These are phyloP conservation scores for Theonella swinhoei DNA, from an alignment of 37 sponge, comb jelly and placozoan genomes.

Conservation along the genomic window DNA sequence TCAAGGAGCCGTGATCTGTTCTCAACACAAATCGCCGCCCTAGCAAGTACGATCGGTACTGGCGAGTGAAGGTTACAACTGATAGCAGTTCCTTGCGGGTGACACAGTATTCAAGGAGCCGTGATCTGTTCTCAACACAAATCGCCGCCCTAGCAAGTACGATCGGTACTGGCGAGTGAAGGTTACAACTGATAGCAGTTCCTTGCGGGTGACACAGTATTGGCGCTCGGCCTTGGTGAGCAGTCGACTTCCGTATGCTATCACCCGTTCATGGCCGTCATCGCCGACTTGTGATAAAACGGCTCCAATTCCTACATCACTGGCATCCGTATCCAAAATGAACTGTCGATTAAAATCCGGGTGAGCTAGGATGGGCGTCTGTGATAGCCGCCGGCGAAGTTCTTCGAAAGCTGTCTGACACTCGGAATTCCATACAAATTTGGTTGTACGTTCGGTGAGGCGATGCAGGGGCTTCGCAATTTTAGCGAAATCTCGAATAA, in stretches of 20 bases:
- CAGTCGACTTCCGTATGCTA: constrained; percentile 21
- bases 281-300: constrained; percentile 16
- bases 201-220: no score
- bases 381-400: constrained; percentile 2
- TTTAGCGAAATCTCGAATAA: constrained; percentile 28
- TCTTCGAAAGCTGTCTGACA: constrained; percentile 12
- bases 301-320: constrained; percentile 24
- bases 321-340: constrained; percentile 45
- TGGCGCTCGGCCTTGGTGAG: constrained; percentile 21
- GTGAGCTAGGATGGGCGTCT: constrained; percentile 19
- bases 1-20: constrained; percentile 36
- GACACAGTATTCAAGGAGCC: no score
- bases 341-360: constrained; percentile 13
- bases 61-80: constrained; percentile 28
- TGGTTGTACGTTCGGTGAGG: constrained; percentile 7
- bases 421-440: constrained; percentile 32
- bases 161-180: no score
- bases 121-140: no score
- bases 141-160: no score
- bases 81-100: constrained; percentile 24
- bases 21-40: constrained; percentile 7
- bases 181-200: no score
- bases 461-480: constrained; percentile 33
- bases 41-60: not conserved
- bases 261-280: constrained; percentile 13